phyloP scores from a whole-genome alignment of 2,888 invertebrate species.

The Diogma glabrata region DNA sequence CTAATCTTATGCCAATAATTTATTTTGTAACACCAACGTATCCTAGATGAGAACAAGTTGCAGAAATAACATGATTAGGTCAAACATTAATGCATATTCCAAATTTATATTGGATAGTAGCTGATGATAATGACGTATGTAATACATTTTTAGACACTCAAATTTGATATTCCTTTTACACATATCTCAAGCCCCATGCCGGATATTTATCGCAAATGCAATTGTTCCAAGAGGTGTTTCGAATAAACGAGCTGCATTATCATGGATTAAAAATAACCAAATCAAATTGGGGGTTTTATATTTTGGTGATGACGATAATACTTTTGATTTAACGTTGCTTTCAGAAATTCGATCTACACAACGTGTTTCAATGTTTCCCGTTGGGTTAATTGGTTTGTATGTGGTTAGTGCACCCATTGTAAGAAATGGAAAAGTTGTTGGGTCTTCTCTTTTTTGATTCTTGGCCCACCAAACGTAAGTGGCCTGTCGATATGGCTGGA shows the following conservation, averaged over 20 bases:
- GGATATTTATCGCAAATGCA: slow-evolving; percentile 39
- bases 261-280: slow-evolving; percentile 48
- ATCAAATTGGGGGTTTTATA: slow-evolving; percentile 50
- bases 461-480: slow-evolving; percentile 56
- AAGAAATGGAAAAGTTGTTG: slow-evolving; percentile 46
- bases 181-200: slow-evolving; percentile 56
- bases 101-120: slow-evolving; percentile 67
- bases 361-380: slow-evolving; percentile 71
- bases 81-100: slow-evolving; percentile 64
- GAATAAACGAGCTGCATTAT: slow-evolving; percentile 54
- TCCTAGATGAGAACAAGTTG: slow-evolving; percentile 58
- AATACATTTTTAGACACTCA: slow-evolving; percentile 34
- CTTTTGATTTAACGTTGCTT: slow-evolving; percentile 57
- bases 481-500: slow-evolving; percentile 73
- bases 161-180: slow-evolving; percentile 45
- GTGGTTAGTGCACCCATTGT: slow-evolving; percentile 56
- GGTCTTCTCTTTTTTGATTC: slow-evolving; percentile 65
- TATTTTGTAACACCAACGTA: slow-evolving; percentile 65
- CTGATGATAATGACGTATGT: slow-evolving; percentile 55
- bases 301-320: slow-evolving; percentile 69
- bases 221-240: slow-evolving; percentile 54
- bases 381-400: slow-evolving; percentile 61
- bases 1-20: slow-evolving; percentile 35
- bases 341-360: slow-evolving; percentile 57
- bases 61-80: slow-evolving; percentile 63